A percentile compares a stretch with the other conserved stretches of the same genome.
These are phyloP conservation scores for Epinotia demarniana DNA, from an alignment of 2,888 invertebrate species.

Conservation along the genomic window DNA sequence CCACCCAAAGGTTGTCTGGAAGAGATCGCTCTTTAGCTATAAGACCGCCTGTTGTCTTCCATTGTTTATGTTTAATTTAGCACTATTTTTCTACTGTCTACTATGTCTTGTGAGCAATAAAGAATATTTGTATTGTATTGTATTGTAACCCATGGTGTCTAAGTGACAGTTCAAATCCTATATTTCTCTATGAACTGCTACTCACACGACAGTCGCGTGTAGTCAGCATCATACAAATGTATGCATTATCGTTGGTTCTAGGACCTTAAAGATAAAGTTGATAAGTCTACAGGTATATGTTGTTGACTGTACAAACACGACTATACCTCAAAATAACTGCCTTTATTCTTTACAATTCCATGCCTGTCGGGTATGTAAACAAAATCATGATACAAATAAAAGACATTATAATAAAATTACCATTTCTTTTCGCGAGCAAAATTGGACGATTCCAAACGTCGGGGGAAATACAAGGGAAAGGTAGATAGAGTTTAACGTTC, in stretches of 20 bases:
- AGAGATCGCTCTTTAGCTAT: too few relatives aligned
- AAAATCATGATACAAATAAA: conserved; percentile 36
- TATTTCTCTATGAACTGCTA: too few relatives aligned
- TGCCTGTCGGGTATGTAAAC: conserved; percentile 19
- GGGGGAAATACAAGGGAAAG: conserved; percentile 34
- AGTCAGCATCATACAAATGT: too few relatives aligned
- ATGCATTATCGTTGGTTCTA: too few relatives aligned
- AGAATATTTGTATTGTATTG: too few relatives aligned
- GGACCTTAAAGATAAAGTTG: background rate
- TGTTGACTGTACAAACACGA: background rate
- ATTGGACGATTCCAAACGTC: conserved; percentile 40
- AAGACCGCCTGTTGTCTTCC: too few relatives aligned
- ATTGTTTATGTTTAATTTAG: too few relatives aligned
- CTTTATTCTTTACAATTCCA: conserved; percentile 5
- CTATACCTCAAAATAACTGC: background rate
- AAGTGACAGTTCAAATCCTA: too few relatives aligned
- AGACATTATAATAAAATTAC: conserved; percentile 37
- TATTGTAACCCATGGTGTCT: too few relatives aligned
- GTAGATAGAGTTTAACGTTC: conserved; percentile 43
- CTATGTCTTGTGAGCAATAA: too few relatives aligned
- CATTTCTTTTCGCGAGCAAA: conserved; percentile 35
- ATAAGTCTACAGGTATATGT: background rate
- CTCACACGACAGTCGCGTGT: background rate
- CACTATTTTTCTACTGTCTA: too few relatives aligned
- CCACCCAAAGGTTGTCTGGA: too few relatives aligned